Evolutionary conservation across 2,113 vertebrate genomes (phyloP), one percentile per base, ranked within the genome.

Genomic region (Struthio camelus): DNA sequence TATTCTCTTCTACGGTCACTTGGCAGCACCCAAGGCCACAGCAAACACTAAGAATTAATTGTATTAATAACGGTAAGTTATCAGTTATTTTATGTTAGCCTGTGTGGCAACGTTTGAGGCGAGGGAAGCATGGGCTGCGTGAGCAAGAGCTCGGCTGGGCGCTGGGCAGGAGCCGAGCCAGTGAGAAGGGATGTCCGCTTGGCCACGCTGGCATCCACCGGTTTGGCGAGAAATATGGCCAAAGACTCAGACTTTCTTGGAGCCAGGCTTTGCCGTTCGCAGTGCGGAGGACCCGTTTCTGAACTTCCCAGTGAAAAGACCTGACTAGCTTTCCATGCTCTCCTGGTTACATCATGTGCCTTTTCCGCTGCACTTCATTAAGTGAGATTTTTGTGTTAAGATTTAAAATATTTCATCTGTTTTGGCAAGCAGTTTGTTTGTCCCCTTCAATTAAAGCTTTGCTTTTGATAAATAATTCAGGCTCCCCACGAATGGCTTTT

Each of bases 401-500:
- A n/a, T 95, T 65, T 73, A 91, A 93, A 87, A 67, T 46, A 46
- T 46, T 16, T 46, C 44, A 15, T 85, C 40, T 71, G 13, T 71
- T 93, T 90, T 83, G 62, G 56, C 89, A 92, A 90, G 30, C 48
- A 36, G 27, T 82, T 89, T 94, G 53, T 86, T 62, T 85, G 58
- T 42, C 62, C 6, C 6, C n/a, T 87, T 90, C 71, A 90, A 88
- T 72, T 24, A 80, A 46, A 16, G 44, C 6, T 14, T 46, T 46
- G 44, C 44, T 46, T 46, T 46, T 46, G 44, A 51, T 54, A 77
- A 87, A 86, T 91, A 87, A 84, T 94, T 73, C 90, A 87, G 18
- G 32, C 32, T 73, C 5, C 22, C 19, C 42, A 32, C 36, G 54
- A 66, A 80, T 83, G 71, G 67, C 71, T 95, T 94, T 79, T 88